Evolutionary conservation across 1,140 invertebrate genomes (phyloP), one percentile per base, ranked within the genome.

Genomic region (Drosophila orena): DNA sequence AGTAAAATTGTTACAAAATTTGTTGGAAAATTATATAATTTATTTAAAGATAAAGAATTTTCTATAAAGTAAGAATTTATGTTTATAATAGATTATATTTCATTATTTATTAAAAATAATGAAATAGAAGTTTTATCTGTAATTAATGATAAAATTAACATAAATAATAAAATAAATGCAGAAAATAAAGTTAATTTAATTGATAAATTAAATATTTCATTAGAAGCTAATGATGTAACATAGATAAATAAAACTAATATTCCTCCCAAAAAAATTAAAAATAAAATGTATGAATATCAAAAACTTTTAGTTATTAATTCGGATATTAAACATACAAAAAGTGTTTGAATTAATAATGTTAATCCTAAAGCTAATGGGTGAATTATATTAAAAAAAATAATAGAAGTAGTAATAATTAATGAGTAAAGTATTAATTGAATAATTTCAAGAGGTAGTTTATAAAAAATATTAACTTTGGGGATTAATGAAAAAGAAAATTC

Each of bases 381-480:
- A 60, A 92, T 93, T 84, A 93, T 73, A 85, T 92, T 92, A 59
- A 93, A 68, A 84, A 93, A 92, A 74, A 71, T 79, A 58, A 76
- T 70, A 47, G 72, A 64, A 35, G 52, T 57, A 49, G 89, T 62
- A 60, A 93, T 70, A 77, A 93, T 85, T 73, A 90, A 55, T 61
- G 91, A 72, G 24, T 66, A 76, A 53, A 76, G 4, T 80, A 91
- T 85, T 79, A 92, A 85, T 93, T 93, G 90, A 69, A 86, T 64
- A 76, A 93, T 93, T 38, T 92, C 93, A 93, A 92, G 92, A 93
- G 91, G 90, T 93, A 93, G 91, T 93, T 93, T 94, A 93, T 78
- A 57, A 61, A 94, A 93, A 93, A 94, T 93, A 92, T 93, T 93
- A 93, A 93, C 93, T 93, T 94, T 94, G 93, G 93, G 93, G 92